Percentiles rank a stretch among this genome's conserved stretches.
These are phyloP conservation scores for Teleogryllus oceanicus DNA, from an alignment of 2,888 invertebrate species.

Conservation along the genomic window DNA sequence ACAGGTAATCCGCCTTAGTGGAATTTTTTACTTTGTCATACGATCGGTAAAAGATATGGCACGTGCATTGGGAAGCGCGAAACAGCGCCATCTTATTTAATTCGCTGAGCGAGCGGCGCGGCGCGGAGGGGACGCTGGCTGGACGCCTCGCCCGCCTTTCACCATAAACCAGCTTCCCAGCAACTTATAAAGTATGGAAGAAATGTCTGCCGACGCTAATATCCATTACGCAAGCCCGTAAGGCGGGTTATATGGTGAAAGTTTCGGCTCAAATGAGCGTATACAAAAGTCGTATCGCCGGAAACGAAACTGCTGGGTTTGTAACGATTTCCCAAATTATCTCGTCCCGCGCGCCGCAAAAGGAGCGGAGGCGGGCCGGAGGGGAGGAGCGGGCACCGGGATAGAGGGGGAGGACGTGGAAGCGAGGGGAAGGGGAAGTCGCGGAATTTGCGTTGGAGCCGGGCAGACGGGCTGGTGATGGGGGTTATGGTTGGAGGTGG, in stretches of 20 bases:
- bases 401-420: too few relatives aligned
- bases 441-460: too few relatives aligned
- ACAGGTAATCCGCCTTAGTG: too few relatives aligned
- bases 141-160: background rate
- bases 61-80: too few relatives aligned
- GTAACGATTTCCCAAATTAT: constrained; percentile 7
- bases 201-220: background rate
- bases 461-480: too few relatives aligned
- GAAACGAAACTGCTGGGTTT: constrained; percentile 18
- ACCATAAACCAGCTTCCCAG: background rate
- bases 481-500: too few relatives aligned
- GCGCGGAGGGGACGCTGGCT: background rate
- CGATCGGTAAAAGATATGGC: too few relatives aligned
- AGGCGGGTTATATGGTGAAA: background rate
- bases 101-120: background rate
- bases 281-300: background rate
- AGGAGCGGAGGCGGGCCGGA: background rate
- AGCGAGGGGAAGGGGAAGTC: too few relatives aligned
- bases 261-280: background rate
- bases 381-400: background rate
- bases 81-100: background rate
- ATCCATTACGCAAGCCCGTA: background rate
- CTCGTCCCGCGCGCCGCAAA: background rate
- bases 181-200: constrained; percentile 4
- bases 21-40: too few relatives aligned